Evolutionary conservation across 2,113 vertebrate genomes (phyloP).

Genomic region (Hippolais icterina): DNA sequence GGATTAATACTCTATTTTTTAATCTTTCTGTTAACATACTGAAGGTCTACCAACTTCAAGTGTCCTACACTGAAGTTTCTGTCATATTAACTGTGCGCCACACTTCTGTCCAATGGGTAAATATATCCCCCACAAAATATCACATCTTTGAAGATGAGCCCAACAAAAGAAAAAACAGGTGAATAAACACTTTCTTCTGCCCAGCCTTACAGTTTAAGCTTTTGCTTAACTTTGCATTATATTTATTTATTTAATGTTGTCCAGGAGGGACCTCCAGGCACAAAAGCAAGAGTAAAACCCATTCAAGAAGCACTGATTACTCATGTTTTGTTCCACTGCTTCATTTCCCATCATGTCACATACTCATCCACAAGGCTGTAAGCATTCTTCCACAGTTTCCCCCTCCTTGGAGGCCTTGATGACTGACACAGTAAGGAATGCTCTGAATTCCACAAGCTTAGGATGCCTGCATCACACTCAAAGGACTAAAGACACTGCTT

Average conservation of each 20-base stretch:
- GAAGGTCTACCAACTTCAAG: not conserved
- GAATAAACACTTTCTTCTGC: not conserved
- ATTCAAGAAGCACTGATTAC: not conserved
- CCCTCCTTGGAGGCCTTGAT: not conserved
- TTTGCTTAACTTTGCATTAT: not conserved
- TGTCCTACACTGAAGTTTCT: not conserved
- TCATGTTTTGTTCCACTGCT: not conserved
- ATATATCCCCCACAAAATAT: not conserved
- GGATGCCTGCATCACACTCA: not conserved
- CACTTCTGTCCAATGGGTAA: not conserved
- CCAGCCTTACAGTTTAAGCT: not conserved
- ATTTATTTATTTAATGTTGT: slow-evolving; percentile 26
- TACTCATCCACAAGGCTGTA: not conserved
- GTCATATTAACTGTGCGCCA: not conserved
- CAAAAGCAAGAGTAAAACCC: not conserved
- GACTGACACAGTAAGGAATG: not conserved
- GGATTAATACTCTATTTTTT: not conserved
- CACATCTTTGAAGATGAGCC: not conserved
- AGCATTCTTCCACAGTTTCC: not conserved
- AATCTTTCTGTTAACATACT: not conserved
- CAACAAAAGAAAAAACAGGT: not conserved
- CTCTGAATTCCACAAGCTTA: not conserved
- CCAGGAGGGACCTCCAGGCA: not conserved
- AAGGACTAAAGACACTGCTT: not conserved
- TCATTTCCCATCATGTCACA: not conserved